Conservation (phyloP, 2,888 invertebrate genomes). For the Yponomeuta sedellus region DNA sequence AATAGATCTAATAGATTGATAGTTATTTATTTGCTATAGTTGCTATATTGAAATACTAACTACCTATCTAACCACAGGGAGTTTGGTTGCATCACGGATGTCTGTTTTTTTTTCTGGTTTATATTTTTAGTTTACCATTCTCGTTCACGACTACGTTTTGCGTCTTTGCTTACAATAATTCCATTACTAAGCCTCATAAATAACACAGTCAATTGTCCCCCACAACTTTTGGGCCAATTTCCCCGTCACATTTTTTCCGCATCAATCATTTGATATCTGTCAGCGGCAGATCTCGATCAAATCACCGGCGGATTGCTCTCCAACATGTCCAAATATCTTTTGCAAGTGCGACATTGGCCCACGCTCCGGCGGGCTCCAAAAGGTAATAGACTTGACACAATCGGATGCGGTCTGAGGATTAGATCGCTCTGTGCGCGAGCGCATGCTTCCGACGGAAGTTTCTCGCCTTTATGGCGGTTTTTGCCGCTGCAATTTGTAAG, state of each 20-base stretch:
- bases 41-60: no score
- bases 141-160: no score
- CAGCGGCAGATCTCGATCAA: neutral
- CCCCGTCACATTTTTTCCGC: neutral
- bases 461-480: neutral
- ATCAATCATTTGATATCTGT: neutral
- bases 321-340: neutral
- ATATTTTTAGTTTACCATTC: no score
- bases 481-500: slow-evolving; percentile 1
- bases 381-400: slow-evolving; percentile 4
- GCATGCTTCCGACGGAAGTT: slow-evolving; percentile 13
- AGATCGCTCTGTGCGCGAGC: neutral
- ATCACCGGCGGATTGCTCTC: neutral
- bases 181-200: no score
- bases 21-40: no score
- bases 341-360: neutral
- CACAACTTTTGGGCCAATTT: neutral
- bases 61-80: no score
- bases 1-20: no score
- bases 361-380: neutral
- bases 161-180: no score
- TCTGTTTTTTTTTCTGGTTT: no score
- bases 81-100: no score
- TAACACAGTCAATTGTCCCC: neutral
- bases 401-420: slow-evolving; percentile 4